A percentile compares a stretch with the other conserved stretches of the same genome.
Conservation (phyloP, 1,140 invertebrate genomes). For the Mylabris phalerata region DNA sequence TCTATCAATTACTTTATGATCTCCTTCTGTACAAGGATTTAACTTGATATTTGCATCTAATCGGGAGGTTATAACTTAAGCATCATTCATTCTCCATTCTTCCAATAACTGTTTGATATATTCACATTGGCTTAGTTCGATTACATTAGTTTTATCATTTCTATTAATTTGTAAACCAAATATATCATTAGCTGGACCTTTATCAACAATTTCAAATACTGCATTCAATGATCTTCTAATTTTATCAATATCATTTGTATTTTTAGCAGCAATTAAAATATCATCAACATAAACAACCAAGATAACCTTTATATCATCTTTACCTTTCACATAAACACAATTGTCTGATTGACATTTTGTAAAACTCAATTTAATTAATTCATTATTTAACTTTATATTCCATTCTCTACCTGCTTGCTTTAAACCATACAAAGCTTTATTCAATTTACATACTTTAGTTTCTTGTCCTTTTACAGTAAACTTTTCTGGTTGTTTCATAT, state of each 20-base stretch:
- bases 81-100: constrained; percentile 37
- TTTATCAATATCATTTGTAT: too few species aligned
- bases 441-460: constrained; percentile 31
- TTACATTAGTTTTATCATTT: constrained; percentile 22
- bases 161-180: constrained; percentile 38
- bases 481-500: constrained; percentile 36
- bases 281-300: too few species aligned
- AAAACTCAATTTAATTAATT: too few species aligned
- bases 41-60: constrained; percentile 19
- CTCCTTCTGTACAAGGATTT: too few species aligned
- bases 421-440: constrained; percentile 42
- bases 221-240: too few species aligned
- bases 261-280: too few species aligned
- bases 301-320: too few species aligned
- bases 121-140: constrained; percentile 34
- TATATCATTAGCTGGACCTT: constrained; percentile 31
- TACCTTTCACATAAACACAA: too few species aligned
- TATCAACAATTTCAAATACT: constrained; percentile 7
- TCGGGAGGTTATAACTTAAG: constrained; percentile 34
- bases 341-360: too few species aligned
- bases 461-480: constrained; percentile 16
- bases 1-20: constrained; percentile 25
- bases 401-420: constrained; percentile 38
- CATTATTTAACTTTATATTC: constrained; percentile 10
- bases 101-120: constrained; percentile 38